Evolutionary conservation across 2,888 invertebrate genomes (phyloP), one percentile per base, ranked within the genome.

Genomic region (Oscheius sp.): DNA sequence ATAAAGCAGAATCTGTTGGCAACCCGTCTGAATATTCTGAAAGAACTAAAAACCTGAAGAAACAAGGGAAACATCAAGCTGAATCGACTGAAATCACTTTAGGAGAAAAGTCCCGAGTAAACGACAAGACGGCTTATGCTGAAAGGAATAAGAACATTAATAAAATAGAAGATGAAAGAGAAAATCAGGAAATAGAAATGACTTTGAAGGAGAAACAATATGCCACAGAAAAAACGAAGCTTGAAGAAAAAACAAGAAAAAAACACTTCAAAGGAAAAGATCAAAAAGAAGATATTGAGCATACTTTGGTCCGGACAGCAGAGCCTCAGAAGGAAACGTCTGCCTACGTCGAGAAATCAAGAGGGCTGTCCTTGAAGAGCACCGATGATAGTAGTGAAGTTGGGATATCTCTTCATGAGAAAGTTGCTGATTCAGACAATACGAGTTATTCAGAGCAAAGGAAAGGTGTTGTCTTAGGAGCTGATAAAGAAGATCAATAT

Each of bases 11-110:
- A 36, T 12, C 12, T 2, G 41, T 28, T 22, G 20, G 17, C 14
- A 17, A 54, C 33, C 12, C 56, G n/a, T 38, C 56, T 2, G 38
- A 56, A 38, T 56, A 56, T 22, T 20, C 56, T 2, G 56, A 56
- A 14, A 47, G 63, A 22, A 28, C 22, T 17, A 47, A 59, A 36
- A 38, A 47, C 22, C 9, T 33, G 2, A 44, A 61, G 30, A 38
- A 17, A 6, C 14, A 33, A 8, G 9, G 41, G 41, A 28, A 26
- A 44, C 2, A 28, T 22, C 26, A 22, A 24, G 54, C 12, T 12
- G 28, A 50, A 14, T 6, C 12, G 9, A 28, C 20, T 9, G 54
- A 51, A 50, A 33, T 56, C 17, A 51, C 28, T n/a, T 30, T 30
- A 8, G 26, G 14, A 12, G 44, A 47, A 14, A 24, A 50, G 28